Base-by-base conservation (phyloP, 2,113 vertebrate species). In the Romanogobio albipinnatus region DNA sequence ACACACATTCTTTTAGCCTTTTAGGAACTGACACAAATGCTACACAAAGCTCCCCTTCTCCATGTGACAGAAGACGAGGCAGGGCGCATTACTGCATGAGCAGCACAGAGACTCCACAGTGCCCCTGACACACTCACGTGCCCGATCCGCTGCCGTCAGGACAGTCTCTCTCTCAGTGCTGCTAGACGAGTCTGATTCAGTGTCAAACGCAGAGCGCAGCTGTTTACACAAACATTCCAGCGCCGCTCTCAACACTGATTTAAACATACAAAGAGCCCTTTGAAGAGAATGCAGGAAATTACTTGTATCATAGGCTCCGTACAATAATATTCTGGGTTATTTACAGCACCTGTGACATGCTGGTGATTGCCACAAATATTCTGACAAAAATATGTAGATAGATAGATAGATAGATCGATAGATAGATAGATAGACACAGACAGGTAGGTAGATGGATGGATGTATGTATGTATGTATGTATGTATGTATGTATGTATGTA, bases 31-130 rank as follows among this genome's bases (percentile, higher is more conserved):
- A 86, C 90, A 89, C 88, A 90, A 74, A 83, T 24, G 15, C 56
- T 17, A 82, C 89, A 94, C 92, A 94, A 93, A 93, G 90, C 86
- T 71, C 26, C 86, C 90, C 81, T 91, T 94, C 88, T 92, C 87
- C 90, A 88, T 87, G 75, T 90, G 47, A 80, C 75, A 90, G 88
- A 91, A 73, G 74, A 82, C 10, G 56, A 86, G 90, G 90, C 89
- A 87, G 87, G 47, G 90, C 47, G 86, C 59, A 80, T 91, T 81
- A 73, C 88, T 80, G 86, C 84, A 88, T 64, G 88, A 83, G 87
- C 79, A 59, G 82, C 88, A 93, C 91, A 93, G 91, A 94, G 91
- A 92, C 86, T 74, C 89, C 86, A 85, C 91, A 92, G 93, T 93
- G 77, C 87, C 77, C 29, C 84, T 15, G 76, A 83, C 53, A 53